A percentile compares a stretch with the other conserved stretches of the same genome.
Conservation (phyloP, 2,888 invertebrate genomes). For the Plemyria rubiginata region DNA sequence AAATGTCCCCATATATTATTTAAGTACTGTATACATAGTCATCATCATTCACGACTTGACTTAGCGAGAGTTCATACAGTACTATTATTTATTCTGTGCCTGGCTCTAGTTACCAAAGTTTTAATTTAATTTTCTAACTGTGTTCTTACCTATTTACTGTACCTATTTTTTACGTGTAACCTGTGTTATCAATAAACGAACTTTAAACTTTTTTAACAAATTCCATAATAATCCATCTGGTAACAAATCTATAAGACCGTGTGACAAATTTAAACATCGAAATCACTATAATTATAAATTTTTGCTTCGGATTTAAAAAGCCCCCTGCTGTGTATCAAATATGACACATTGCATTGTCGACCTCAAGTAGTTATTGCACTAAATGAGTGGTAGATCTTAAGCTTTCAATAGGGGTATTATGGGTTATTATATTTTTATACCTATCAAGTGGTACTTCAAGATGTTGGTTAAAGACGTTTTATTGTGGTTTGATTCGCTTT, state of each 20-base stretch:
- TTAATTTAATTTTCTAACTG: too few species aligned
- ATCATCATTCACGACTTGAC: too few species aligned
- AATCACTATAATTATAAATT: slow-evolving; percentile 13
- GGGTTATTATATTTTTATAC: slow-evolving; percentile 41
- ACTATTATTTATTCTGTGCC: too few species aligned
- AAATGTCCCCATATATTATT: too few species aligned
- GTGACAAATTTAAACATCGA: slow-evolving; percentile 21
- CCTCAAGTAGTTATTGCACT: slow-evolving; percentile 62
- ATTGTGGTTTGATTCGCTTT: slow-evolving; percentile 21
- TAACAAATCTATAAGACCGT: slow-evolving; percentile 10
- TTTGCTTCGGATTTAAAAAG: slow-evolving; percentile 5
- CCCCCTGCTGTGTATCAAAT: slow-evolving; percentile 52
- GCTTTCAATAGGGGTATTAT: slow-evolving; percentile 48
- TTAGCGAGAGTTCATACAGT: too few species aligned
- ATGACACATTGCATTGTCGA: slow-evolving; percentile 69
- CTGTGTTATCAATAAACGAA: too few species aligned
- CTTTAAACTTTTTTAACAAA: too few species aligned
- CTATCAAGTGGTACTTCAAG: slow-evolving; percentile 25
- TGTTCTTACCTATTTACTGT: too few species aligned
- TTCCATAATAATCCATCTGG: neutral
- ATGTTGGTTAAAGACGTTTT: slow-evolving; percentile 19
- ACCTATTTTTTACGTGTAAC: too few species aligned
- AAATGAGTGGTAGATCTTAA: slow-evolving; percentile 55
- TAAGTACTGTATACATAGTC: too few species aligned
- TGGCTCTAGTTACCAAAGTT: too few species aligned